Evolutionary conservation across 2,113 vertebrate species (phyloP).

Genomic region (Lota lota): DNA sequence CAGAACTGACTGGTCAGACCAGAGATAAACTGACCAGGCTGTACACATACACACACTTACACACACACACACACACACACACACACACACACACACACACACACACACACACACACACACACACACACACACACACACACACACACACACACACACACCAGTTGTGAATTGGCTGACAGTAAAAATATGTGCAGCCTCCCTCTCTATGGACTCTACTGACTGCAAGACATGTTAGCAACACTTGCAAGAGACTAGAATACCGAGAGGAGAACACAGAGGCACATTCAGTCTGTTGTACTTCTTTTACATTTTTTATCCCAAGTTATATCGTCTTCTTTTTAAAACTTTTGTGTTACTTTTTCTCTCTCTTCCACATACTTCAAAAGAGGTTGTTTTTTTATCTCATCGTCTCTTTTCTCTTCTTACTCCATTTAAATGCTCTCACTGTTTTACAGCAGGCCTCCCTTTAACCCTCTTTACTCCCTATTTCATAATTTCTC

Average conservation of each 20-base stretch:
- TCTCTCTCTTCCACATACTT: background rate
- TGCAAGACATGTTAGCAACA: background rate
- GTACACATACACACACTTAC: too few relatives aligned
- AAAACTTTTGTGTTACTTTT: background rate
- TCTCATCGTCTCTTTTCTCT: background rate
- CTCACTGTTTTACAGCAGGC: too few relatives aligned
- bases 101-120: too few relatives aligned
- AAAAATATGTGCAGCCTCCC: too few relatives aligned
- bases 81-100: too few relatives aligned
- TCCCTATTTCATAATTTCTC: background rate
- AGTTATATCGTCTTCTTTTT: background rate
- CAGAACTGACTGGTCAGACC: too few relatives aligned
- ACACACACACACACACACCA: background rate
- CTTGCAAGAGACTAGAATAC: constrained; percentile 28
- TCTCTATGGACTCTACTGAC: too few relatives aligned
- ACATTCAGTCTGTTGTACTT: background rate
- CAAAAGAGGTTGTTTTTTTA: too few relatives aligned
- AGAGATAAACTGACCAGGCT: too few relatives aligned
- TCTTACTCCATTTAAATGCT: background rate
- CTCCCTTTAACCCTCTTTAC: constrained; percentile 3
- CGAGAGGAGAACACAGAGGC: constrained; percentile 6
- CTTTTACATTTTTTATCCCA: background rate
- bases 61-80: too few relatives aligned
- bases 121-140: too few relatives aligned
- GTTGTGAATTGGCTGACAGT: background rate